phyloP scores from a whole-genome alignment of 2,797 vertebrate species.

The Dipus sagitta region DNA sequence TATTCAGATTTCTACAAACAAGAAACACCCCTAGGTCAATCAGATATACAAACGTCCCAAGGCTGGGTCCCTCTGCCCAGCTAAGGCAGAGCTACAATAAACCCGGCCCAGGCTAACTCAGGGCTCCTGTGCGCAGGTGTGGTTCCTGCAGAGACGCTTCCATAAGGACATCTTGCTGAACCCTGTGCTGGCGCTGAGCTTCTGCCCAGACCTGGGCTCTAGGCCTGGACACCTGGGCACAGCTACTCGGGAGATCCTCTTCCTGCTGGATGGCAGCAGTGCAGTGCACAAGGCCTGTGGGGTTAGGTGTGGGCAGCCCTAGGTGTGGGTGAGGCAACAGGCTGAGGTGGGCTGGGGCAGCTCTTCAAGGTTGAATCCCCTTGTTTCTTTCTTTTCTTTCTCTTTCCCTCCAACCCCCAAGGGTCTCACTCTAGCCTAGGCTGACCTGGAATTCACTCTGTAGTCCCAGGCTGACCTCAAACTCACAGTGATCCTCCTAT shows the following conservation, averaged over 20 bases:
- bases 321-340: neutral
- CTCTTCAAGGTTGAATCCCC: neutral
- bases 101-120: neutral
- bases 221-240: slow-evolving; percentile 91
- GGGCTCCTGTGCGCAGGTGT: slow-evolving; percentile 88
- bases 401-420: too few relatives aligned
- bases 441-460: too few relatives aligned
- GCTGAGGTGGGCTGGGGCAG: neutral
- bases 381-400: neutral
- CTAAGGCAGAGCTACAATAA: neutral
- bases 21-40: neutral
- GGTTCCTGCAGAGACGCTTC: slow-evolving; percentile 95
- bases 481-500: too few relatives aligned
- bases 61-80: neutral
- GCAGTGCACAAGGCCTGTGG: slow-evolving; percentile 90
- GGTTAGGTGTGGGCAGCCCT: neutral
- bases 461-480: too few relatives aligned
- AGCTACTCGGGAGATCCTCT: slow-evolving; percentile 94
- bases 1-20: neutral
- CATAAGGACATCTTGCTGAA: slow-evolving; percentile 97
- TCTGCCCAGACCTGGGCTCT: slow-evolving; percentile 92
- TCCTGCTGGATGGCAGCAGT: slow-evolving; percentile 92
- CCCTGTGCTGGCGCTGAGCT: slow-evolving; percentile 97
- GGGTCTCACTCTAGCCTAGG: too few relatives aligned
- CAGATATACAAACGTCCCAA: neutral